A percentile compares a stretch with the other conserved stretches of the same genome.
phyloP scores from a whole-genome alignment of 1,140 invertebrate species.

The Drosophila obscura region DNA sequence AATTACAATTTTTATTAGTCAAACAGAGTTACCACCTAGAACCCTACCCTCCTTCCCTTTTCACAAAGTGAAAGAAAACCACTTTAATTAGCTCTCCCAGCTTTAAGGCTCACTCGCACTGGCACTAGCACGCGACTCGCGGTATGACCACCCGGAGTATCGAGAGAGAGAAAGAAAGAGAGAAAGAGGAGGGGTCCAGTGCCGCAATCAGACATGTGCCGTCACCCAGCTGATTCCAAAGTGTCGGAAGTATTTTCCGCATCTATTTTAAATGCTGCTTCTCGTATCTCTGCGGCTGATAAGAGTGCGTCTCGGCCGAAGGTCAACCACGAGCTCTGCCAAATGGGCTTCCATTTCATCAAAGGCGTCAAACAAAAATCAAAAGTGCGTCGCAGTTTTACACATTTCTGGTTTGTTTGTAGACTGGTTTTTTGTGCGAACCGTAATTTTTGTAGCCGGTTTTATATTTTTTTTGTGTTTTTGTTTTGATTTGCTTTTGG shows the following conservation, averaged over 20 bases:
- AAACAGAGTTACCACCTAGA: slow-evolving; percentile 27
- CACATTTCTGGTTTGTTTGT: slow-evolving; percentile 23
- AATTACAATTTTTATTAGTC: slow-evolving; percentile 50
- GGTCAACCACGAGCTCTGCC: slow-evolving; percentile 44
- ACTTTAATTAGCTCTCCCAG: slow-evolving; percentile 25
- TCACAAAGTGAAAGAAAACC: slow-evolving; percentile 6
- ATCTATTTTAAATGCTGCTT: slow-evolving; percentile 20
- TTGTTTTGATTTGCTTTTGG: slow-evolving; percentile 25
- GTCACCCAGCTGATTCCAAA: slow-evolving; percentile 3
- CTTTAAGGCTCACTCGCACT: background rate
- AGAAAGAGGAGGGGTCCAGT: too few relatives aligned
- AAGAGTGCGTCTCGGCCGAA: slow-evolving; percentile 25
- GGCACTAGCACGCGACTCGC: background rate
- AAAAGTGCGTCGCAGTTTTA: slow-evolving; percentile 66
- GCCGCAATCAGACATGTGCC: too few relatives aligned
- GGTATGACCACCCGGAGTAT: too few relatives aligned
- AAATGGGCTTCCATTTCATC: slow-evolving; percentile 40
- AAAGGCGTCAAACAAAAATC: slow-evolving; percentile 30
- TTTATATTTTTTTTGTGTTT: slow-evolving; percentile 42
- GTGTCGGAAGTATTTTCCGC: slow-evolving; percentile 20
- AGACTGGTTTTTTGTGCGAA: slow-evolving; percentile 52
- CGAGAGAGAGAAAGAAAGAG: too few relatives aligned
- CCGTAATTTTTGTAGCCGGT: slow-evolving; percentile 57
- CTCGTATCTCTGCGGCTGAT: slow-evolving; percentile 15
- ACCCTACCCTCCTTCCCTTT: too few relatives aligned